phyloP scores from a whole-genome alignment of 2,113 vertebrate species.

The Erpornis zantholeuca region DNA sequence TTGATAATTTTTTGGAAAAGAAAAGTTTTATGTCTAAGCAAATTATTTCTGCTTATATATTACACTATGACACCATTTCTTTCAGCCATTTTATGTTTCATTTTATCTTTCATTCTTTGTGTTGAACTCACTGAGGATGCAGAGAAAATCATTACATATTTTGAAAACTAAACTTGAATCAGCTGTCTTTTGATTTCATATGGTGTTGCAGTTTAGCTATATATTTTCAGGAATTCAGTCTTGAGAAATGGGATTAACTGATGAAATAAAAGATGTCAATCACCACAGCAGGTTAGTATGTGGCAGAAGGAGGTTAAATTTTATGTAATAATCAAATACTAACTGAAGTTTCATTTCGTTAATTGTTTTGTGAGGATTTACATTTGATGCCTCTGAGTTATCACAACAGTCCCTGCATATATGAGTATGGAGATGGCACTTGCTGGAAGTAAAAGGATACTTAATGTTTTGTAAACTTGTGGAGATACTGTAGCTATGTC shows the following conservation, averaged over 20 bases:
- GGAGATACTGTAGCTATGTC: not conserved
- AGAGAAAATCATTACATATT: not conserved
- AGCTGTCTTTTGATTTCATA: not conserved
- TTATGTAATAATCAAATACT: not conserved
- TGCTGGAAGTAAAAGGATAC: not conserved
- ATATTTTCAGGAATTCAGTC: not conserved
- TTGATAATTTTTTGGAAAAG: not conserved
- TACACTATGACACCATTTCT: not conserved
- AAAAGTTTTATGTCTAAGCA: not conserved
- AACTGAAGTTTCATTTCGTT: not conserved
- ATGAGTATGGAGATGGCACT: not conserved
- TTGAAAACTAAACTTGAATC: not conserved
- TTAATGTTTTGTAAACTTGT: not conserved
- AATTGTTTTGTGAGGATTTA: not conserved
- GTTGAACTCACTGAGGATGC: not conserved
- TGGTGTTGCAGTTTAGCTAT: not conserved
- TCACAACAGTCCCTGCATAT: not conserved
- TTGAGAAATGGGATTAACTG: not conserved
- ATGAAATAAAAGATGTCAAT: not conserved
- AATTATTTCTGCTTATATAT: not conserved
- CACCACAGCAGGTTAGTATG: not conserved
- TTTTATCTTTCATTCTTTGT: not conserved
- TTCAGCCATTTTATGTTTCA: not conserved
- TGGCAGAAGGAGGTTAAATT: not conserved
- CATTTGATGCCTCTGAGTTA: not conserved